Evolutionary conservation across 2,888 invertebrate species (phyloP).

Genomic region (Caenorhabditis sp.): DNA sequence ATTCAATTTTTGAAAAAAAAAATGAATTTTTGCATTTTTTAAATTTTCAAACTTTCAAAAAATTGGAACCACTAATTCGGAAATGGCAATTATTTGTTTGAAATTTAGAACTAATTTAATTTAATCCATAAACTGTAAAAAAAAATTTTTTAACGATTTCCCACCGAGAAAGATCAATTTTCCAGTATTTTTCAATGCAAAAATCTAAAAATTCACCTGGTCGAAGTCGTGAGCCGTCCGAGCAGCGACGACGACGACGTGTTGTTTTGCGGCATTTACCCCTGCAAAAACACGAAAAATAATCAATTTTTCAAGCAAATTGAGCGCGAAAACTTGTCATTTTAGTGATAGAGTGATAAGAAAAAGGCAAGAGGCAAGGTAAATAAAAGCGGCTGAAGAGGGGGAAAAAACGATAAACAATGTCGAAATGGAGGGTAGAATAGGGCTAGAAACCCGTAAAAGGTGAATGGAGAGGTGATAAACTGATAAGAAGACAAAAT

Average conservation of each 20-base stretch:
- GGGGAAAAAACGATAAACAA: conserved; percentile 22
- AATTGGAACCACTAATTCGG: too few relatives aligned
- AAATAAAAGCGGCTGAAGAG: conserved; percentile 25
- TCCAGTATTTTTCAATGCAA: background rate
- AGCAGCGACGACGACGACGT: conserved; percentile 69
- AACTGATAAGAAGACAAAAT: background rate
- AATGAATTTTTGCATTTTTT: background rate
- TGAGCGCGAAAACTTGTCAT: background rate
- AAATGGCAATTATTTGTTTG: too few relatives aligned
- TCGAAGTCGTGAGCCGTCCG: conserved; percentile 67
- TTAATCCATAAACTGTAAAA: too few relatives aligned
- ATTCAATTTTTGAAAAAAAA: background rate
- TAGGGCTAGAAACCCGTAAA: conserved; percentile 6
- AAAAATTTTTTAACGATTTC: too few relatives aligned
- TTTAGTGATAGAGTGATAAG: conserved; percentile 24
- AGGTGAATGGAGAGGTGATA: background rate
- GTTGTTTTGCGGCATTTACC: conserved; percentile 71
- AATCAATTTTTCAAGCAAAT: too few relatives aligned
- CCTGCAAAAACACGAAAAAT: conserved; percentile 42
- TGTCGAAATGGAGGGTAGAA: background rate
- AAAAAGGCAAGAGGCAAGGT: background rate
- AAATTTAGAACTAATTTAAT: too few relatives aligned
- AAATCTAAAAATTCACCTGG: conserved; percentile 43
- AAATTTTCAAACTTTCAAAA: background rate
- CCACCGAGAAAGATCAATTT: background rate